Evolutionary conservation across 2,888 invertebrate genomes (phyloP), one percentile per base, ranked within the genome.

Genomic region (Drosophila mettleri): DNA sequence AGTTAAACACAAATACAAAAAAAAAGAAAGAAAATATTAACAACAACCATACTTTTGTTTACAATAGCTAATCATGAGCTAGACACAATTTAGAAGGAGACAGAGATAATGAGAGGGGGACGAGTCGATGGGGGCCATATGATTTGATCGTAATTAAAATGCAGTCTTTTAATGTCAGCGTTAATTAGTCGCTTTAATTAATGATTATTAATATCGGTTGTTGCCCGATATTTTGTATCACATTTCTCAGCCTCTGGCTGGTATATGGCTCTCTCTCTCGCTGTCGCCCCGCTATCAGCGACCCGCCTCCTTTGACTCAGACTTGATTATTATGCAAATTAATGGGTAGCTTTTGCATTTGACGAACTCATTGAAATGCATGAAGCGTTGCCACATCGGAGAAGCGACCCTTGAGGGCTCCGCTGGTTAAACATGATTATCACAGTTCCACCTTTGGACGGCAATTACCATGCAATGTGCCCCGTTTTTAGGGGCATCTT

Each of bases 131-230:
- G 16, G n/a, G 24, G 39, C 24, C n/a, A 14, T 12, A 24, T 43
- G 64, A 43, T 63, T 64, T 51, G 36, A 64, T 43, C 66, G 78
- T 74, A 72, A 85, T 88, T 85, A 80, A 85, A 86, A 88, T 74
- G 80, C 84, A 78, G 81, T 74, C 74, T 80, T 72, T 85, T 85
- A 80, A 84, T 88, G 85, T 85, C 85, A 88, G 84, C 86, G 88
- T 80, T 85, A 88, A 85, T 85, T 85, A 85, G 85, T 86, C 78
- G 81, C 54, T 62, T 88, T 86, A 85, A 85, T 88, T 85, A 85
- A 85, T 84, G 85, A 86, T 86, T 88, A 86, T 85, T 86, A 88
- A 88, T 86, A 84, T 88, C 54, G 88, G 75, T 74, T 80, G 75
- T 85, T 80, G 80, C 64, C 69, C 69, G 75, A 77, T 77, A 77